Evolutionary conservation across 2,113 vertebrate genomes (phyloP).

Genomic region (Pollachius pollachius): DNA sequence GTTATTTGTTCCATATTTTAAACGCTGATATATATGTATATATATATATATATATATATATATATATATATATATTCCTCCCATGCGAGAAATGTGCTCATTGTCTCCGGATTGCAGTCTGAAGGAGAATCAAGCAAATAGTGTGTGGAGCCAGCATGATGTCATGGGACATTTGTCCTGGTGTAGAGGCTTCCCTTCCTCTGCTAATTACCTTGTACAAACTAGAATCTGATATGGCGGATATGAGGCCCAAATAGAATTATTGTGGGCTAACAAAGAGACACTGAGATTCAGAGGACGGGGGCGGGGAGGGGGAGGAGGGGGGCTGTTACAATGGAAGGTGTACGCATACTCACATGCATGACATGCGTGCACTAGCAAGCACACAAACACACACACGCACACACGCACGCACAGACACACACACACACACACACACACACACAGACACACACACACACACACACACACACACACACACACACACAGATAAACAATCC

Average conservation of each 20-base stretch:
- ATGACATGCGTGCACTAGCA: conserved; percentile 44
- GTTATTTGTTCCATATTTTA: too few species aligned
- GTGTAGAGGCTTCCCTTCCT: conserved; percentile 75
- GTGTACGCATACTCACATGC: conserved; percentile 33
- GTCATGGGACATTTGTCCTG: conserved; percentile 74
- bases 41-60: too few species aligned
- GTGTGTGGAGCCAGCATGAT: conserved; percentile 63
- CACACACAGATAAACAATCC: not conserved
- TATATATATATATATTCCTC: too few species aligned
- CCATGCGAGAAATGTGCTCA: too few species aligned
- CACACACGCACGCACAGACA: conserved; percentile 66
- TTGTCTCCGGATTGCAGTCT: too few species aligned
- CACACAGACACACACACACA: conserved; percentile 5
- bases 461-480: not conserved
- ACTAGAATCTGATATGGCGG: conserved; percentile 78
- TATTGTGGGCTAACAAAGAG: conserved; percentile 74
- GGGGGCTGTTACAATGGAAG: conserved; percentile 65
- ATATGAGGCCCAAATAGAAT: conserved; percentile 77
- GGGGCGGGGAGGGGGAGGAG: conserved; percentile 58
- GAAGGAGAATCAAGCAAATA: too few species aligned
- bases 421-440: not conserved
- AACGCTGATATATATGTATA: not conserved
- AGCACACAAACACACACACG: conserved; percentile 77
- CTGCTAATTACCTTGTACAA: conserved; percentile 80
- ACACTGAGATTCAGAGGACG: conserved; percentile 71